A percentile compares a stretch with the other conserved stretches of the same genome.
Evolutionary conservation across 2,888 invertebrate genomes (phyloP).

Genomic region (Parnassius mnemosyne): DNA sequence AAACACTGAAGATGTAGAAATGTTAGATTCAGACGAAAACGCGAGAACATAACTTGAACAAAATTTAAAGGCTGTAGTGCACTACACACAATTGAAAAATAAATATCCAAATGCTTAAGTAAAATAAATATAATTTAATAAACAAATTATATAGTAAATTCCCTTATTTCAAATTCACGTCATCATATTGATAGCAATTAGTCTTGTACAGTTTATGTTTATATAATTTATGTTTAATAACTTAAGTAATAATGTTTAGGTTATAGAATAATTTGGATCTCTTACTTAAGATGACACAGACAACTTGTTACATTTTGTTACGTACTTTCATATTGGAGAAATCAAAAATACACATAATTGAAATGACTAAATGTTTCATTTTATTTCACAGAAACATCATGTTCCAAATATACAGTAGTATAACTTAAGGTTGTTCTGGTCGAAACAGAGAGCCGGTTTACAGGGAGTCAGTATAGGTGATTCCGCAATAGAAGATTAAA

Average conservation of each 20-base stretch:
- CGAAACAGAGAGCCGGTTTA: no score
- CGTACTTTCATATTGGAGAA: not conserved
- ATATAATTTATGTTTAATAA: not conserved
- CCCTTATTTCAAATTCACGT: not conserved
- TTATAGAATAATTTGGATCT: not conserved
- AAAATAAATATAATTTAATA: not conserved
- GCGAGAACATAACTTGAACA: no score
- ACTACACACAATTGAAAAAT: no score
- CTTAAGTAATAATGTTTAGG: not conserved
- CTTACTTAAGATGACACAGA: not conserved
- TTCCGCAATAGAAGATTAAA: no score
- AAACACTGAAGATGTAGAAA: constrained; percentile 7
- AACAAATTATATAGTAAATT: not conserved
- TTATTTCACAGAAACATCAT: no score
- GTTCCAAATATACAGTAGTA: no score
- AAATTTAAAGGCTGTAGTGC: no score
- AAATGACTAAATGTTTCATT: not conserved
- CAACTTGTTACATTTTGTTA: not conserved
- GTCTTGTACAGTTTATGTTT: constrained; percentile 1
- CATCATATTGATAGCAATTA: not conserved
- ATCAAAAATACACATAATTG: not conserved
- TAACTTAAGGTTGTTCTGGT: no score
- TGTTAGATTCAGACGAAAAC: not conserved
- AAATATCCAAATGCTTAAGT: no score
- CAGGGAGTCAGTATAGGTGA: no score